These are phyloP conservation scores for Diachasmimorpha longicaudata DNA, from an alignment of 1,140 invertebrate species.

Conservation along the genomic window DNA sequence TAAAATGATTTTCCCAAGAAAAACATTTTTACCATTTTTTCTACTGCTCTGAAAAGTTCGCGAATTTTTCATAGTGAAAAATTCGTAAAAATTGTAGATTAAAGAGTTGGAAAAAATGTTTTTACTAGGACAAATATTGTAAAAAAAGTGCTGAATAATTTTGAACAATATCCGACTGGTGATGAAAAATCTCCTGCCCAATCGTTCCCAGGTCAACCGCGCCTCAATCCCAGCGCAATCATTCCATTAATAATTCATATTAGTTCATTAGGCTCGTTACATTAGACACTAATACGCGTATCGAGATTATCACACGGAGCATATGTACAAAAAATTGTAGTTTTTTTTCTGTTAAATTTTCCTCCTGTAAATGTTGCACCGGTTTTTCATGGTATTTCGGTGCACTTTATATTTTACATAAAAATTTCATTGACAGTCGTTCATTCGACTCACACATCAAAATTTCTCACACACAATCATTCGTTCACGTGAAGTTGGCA, in stretches of 20 bases:
- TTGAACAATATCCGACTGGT: slow-evolving; percentile 42
- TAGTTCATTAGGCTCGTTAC: slow-evolving; percentile 25
- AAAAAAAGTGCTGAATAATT: not conserved
- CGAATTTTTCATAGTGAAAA: too few relatives aligned
- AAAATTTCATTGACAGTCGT: slow-evolving; percentile 12
- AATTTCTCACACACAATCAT: slow-evolving; percentile 17
- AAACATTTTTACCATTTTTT: too few relatives aligned
- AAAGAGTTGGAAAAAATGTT: not conserved
- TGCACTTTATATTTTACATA: not conserved
- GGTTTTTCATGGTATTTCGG: too few relatives aligned
- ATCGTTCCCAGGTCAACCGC: slow-evolving; percentile 42
- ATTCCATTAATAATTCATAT: not conserved
- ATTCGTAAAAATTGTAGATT: too few relatives aligned
- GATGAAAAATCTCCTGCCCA: slow-evolving; percentile 32
- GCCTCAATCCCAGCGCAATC: slow-evolving; percentile 39
- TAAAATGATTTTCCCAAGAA: not conserved
- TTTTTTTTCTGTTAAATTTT: slow-evolving; percentile 9
- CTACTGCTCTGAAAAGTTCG: too few relatives aligned
- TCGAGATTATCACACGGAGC: slow-evolving; percentile 19
- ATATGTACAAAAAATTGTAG: slow-evolving; percentile 1
- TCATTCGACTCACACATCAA: not conserved
- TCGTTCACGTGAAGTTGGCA: slow-evolving; percentile 30
- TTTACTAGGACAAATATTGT: too few relatives aligned
- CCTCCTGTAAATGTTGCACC: not conserved
- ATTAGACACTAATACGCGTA: slow-evolving; percentile 24